Percentiles rank a stretch among this genome's conserved stretches.
phyloP scores from a whole-genome alignment of 2,113 vertebrate species.

The Uria lomvia region DNA sequence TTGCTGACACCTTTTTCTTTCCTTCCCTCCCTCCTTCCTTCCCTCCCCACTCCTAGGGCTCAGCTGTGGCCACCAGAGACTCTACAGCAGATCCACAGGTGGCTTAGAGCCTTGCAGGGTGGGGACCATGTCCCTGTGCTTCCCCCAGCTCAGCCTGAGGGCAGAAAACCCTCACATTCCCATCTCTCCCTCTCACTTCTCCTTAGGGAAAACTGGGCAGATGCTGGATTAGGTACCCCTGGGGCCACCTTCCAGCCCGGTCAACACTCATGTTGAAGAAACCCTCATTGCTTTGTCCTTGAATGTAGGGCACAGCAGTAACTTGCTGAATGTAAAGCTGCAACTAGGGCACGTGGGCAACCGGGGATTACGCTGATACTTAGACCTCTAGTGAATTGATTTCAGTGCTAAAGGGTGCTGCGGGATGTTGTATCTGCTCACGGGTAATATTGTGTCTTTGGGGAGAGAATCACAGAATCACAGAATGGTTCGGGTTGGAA shows the following conservation, averaged over 20 bases:
- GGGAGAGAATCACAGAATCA: neutral
- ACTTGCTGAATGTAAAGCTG: neutral
- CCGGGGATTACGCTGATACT: neutral
- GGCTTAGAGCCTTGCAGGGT: neutral
- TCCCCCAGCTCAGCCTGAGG: neutral
- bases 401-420: neutral
- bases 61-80: neutral
- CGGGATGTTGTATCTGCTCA: neutral
- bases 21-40: neutral
- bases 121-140: neutral
- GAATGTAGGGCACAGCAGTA: neutral
- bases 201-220: neutral
- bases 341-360: neutral
- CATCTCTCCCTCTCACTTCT: neutral
- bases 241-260: neutral
- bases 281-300: neutral
- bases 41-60: neutral
- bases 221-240: neutral
- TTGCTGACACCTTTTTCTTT: neutral
- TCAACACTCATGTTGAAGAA: neutral
- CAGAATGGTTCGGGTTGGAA: too few species aligned
- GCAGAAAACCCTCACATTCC: neutral
- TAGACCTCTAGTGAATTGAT: neutral
- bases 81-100: neutral
- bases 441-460: neutral